Percentiles rank a stretch among this genome's conserved stretches.
These are phyloP conservation scores for Calidris pugnax DNA, from an alignment of 2,113 vertebrate genomes.

Conservation along the genomic window DNA sequence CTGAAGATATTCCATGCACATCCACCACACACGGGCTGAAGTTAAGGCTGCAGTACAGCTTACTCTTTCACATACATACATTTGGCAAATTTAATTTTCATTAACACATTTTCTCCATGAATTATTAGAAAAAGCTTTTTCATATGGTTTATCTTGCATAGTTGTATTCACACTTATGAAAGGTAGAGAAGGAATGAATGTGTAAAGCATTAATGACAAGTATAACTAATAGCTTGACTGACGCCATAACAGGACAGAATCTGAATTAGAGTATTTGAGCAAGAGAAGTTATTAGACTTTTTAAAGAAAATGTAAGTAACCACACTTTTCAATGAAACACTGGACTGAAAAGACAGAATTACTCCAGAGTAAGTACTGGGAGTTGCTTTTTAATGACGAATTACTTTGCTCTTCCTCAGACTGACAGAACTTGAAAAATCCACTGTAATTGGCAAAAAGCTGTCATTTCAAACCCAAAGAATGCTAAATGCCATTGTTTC, in stretches of 20 bases:
- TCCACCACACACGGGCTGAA: fast-evolving
- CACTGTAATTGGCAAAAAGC: slow-evolving; percentile 57
- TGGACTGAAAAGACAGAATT: slow-evolving; percentile 3
- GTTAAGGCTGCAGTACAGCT: not conserved
- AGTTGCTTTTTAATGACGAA: not conserved
- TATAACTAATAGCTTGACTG: not conserved
- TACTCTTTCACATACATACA: not conserved
- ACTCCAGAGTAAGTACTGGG: not conserved
- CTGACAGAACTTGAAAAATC: not conserved
- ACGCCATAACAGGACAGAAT: not conserved
- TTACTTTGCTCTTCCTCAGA: not conserved
- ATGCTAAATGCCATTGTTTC: slow-evolving; percentile 77
- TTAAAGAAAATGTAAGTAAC: not conserved
- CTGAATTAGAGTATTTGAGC: not conserved
- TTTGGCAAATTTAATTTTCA: not conserved
- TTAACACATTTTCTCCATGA: not conserved
- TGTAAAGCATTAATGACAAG: not conserved
- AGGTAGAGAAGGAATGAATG: not conserved
- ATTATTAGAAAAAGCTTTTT: not conserved
- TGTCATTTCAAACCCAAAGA: slow-evolving; percentile 63
- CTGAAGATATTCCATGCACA: not conserved
- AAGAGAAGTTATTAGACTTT: not conserved
- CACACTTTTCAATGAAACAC: not conserved
- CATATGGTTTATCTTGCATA: not conserved
- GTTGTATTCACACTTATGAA: not conserved